Conservation (phyloP, 2,888 invertebrate genomes). For the Eumerus sabulonum region DNA sequence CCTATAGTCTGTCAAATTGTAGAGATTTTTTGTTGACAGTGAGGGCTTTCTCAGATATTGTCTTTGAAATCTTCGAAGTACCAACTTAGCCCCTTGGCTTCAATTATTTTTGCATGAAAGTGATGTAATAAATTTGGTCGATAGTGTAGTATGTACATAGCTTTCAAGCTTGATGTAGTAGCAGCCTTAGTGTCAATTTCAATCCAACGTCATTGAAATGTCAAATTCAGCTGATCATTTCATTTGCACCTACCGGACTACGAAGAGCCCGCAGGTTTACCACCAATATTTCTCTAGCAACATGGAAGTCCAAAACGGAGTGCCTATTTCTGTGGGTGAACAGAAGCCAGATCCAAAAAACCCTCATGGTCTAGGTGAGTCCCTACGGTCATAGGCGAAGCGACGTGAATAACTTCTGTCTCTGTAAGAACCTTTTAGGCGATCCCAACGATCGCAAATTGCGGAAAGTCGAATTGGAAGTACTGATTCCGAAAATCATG, state of each 20-base stretch:
- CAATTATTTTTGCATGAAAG: too few relatives aligned
- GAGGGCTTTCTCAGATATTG: too few relatives aligned
- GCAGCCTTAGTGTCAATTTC: too few relatives aligned
- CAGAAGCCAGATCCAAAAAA: slow-evolving; percentile 71
- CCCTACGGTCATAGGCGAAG: too few relatives aligned
- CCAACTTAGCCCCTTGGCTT: too few relatives aligned
- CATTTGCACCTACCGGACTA: not conserved
- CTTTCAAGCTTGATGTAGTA: too few relatives aligned
- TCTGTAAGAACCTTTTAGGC: slow-evolving; percentile 68
- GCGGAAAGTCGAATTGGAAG: slow-evolving; percentile 92
- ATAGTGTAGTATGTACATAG: too few relatives aligned
- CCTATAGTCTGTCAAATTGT: too few relatives aligned
- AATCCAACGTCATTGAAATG: slow-evolving; percentile 2
- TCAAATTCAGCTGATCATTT: not conserved
- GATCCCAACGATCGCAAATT: slow-evolving; percentile 84
- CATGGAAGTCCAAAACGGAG: slow-evolving; percentile 44
- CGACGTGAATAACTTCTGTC: not conserved
- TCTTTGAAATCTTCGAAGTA: too few relatives aligned
- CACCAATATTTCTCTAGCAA: slow-evolving; percentile 7
- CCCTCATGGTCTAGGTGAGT: slow-evolving; percentile 76
- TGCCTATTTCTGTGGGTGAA: slow-evolving; percentile 5
- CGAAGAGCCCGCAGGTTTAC: too few relatives aligned
- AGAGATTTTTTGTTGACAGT: too few relatives aligned
- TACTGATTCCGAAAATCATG: slow-evolving; percentile 93
- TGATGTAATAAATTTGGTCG: too few relatives aligned